Base-by-base conservation (phyloP, 1,140 invertebrate species). In the Sinonovacula constricta region DNA sequence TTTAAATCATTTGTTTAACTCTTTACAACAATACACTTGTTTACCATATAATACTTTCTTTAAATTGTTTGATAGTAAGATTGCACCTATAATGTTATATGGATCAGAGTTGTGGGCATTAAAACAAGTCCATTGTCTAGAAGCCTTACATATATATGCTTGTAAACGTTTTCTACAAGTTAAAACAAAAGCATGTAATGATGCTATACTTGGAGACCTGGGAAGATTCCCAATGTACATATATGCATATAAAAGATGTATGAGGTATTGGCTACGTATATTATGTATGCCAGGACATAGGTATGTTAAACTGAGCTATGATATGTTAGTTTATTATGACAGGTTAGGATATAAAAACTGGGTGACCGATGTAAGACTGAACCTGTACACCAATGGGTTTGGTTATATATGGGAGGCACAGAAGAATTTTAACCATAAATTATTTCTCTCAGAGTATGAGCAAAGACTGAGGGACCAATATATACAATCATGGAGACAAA, bases 111-210 rank as follows among this genome's bases (percentile, higher is more conserved):
- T n/a, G n/a, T n/a, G n/a, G n/a, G n/a, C n/a, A n/a, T n/a, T n/a
- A n/a, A n/a, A n/a, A n/a, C n/a, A n/a, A n/a, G n/a, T n/a, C n/a
- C n/a, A n/a, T n/a, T n/a, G n/a, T n/a, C n/a, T n/a, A n/a, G n/a
- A n/a, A 67, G 53, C 4, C 30, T 67, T 67, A 36, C 62, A 67
- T 28, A 51, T 51, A 3, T 67, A 4, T 67, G 63, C 63, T 26
- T 67, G 63, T 67, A 67, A 67, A 67, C 2, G 15, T 28, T 67
- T 67, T 67, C 12, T 63, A 22, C 34, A 63, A n/a, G 60, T 63
- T 4, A 63, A 22, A 22, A 2, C 14, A 14, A 36, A 36, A n/a
- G n/a, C n/a, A n/a, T n/a, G n/a, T n/a, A n/a, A n/a, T n/a, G n/a
- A n/a, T n/a, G n/a, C n/a, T n/a, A 63, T 63, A 18, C n/a, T 63